Evolutionary conservation across 1,140 invertebrate genomes (phyloP).

Genomic region (Ruditapes philippinarum): DNA sequence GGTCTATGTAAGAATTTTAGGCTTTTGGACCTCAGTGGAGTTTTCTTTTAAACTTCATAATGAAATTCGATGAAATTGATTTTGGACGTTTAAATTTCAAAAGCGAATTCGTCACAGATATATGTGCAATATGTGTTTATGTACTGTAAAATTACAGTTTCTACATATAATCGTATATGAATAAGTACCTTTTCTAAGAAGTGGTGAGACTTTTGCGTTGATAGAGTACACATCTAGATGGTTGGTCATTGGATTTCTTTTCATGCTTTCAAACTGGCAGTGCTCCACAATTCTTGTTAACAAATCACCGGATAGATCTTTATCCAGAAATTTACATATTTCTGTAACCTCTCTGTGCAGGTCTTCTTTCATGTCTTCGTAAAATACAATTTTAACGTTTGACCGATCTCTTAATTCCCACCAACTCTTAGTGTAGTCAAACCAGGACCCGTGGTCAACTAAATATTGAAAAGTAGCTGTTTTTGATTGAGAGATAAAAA

Average conservation of each 20-base stretch:
- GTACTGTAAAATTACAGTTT: too few species aligned
- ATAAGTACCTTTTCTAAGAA: slow-evolving; percentile 81
- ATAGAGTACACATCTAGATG: slow-evolving; percentile 87
- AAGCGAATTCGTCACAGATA: too few species aligned
- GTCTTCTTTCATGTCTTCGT: slow-evolving; percentile 90
- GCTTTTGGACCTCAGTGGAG: too few species aligned
- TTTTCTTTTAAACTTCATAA: too few species aligned
- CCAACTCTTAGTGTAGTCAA: slow-evolving; percentile 83
- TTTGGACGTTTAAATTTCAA: too few species aligned
- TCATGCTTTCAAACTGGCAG: slow-evolving; percentile 89
- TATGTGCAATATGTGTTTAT: too few species aligned
- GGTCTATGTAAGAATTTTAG: too few species aligned
- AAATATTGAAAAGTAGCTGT: too few species aligned
- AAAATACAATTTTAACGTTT: slow-evolving; percentile 94
- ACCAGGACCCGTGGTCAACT: slow-evolving; percentile 85
- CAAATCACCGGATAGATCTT: slow-evolving; percentile 81
- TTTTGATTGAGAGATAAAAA: too few species aligned
- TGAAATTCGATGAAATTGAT: too few species aligned
- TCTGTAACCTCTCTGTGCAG: slow-evolving; percentile 73
- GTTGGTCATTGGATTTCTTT: slow-evolving; percentile 91
- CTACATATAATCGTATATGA: too few species aligned
- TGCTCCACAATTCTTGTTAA: slow-evolving; percentile 84
- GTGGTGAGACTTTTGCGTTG: slow-evolving; percentile 81
- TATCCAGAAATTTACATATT: slow-evolving; percentile 87
- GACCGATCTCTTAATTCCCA: slow-evolving; percentile 92